phyloP scores from a whole-genome alignment of 1,140 invertebrate genomes.

The Bathynomus jamesi region DNA sequence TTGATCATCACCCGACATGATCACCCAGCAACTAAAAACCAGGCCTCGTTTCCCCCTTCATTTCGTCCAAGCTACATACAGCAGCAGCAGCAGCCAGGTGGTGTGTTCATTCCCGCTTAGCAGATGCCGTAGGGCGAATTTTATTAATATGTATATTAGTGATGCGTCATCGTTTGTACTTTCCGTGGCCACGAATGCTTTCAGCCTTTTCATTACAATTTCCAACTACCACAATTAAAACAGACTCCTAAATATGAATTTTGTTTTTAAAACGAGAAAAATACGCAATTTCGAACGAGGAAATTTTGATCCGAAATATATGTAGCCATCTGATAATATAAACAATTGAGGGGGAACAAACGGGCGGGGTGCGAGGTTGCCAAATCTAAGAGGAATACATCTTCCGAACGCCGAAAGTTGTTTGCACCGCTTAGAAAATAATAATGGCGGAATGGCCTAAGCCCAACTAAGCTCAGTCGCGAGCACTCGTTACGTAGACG shows the following conservation, averaged over 20 bases:
- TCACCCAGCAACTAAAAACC: background rate
- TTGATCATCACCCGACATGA: background rate
- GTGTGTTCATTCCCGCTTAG: background rate
- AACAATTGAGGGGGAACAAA: background rate
- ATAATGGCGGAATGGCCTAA: background rate
- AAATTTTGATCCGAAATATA: background rate
- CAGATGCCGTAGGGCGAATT: background rate
- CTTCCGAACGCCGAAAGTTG: background rate
- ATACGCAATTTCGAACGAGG: no score
- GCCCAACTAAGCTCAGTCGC: no score
- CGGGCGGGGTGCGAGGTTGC: background rate
- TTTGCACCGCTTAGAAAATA: background rate
- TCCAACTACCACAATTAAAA: no score
- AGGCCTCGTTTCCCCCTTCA: background rate
- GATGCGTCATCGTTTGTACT: background rate
- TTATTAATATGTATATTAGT: background rate
- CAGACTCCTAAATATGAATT: no score
- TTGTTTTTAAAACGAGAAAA: background rate
- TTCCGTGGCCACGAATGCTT: no score
- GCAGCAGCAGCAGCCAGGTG: background rate
- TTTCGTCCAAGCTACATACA: no score
- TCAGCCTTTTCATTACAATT: no score
- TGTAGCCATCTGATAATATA: background rate
- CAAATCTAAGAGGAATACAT: background rate
- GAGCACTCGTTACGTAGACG: no score